Conservation (phyloP, 1,140 invertebrate genomes). For the Mamestra configurata region DNA sequence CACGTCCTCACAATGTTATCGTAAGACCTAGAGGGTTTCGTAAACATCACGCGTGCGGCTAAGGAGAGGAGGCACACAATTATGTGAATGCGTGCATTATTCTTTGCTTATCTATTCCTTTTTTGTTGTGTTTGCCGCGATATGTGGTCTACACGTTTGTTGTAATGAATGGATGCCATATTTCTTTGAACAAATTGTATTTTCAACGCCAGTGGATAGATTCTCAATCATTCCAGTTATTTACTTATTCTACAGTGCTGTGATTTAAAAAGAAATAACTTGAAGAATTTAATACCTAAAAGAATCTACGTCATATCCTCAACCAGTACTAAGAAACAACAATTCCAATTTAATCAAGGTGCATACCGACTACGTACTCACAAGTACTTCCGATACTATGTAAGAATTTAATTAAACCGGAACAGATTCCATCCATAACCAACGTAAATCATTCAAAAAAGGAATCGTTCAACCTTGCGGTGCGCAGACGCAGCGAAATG, state of each 20-base stretch:
- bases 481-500: conserved; percentile 54
- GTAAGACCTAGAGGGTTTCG: conserved; percentile 43
- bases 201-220: too few relatives aligned
- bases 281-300: background rate
- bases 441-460: conserved; percentile 41
- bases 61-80: conserved; percentile 30
- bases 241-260: too few relatives aligned
- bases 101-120: conserved; percentile 2
- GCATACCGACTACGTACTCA: background rate
- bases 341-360: background rate
- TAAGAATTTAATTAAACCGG: conserved; percentile 33
- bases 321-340: background rate
- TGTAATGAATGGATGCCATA: background rate
- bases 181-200: background rate
- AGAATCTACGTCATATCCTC: background rate
- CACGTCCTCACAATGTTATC: conserved; percentile 55
- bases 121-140: background rate
- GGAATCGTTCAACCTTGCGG: conserved; percentile 16
- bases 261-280: too few relatives aligned
- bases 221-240: too few relatives aligned
- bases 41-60: conserved; percentile 40
- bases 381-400: conserved; percentile 18
- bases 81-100: conserved; percentile 30
- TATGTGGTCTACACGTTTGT: conserved; percentile 16
- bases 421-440: background rate